Conservation (phyloP, 2,888 invertebrate genomes). For the Rapana venosa region DNA sequence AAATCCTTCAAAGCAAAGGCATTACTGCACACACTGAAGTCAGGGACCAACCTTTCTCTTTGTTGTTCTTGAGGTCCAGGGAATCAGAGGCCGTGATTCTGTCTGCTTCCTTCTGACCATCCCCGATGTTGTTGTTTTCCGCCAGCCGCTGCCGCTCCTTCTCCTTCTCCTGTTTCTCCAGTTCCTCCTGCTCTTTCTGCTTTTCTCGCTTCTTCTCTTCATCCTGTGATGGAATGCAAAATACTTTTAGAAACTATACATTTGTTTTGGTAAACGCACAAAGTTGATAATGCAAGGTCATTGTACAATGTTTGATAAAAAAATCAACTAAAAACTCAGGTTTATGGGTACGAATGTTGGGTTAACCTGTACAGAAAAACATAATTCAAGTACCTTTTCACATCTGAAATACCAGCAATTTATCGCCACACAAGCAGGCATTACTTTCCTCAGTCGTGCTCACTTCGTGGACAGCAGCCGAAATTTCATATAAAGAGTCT, state of each 20-base stretch:
- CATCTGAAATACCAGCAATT: no score
- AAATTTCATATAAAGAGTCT: no score
- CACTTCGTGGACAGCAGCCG: no score
- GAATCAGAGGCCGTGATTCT: slow-evolving; percentile 61
- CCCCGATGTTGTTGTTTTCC: slow-evolving; percentile 75
- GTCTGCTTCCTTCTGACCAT: slow-evolving; percentile 57
- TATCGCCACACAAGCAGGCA: no score
- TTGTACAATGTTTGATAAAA: not conserved
- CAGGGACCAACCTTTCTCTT: slow-evolving; percentile 67
- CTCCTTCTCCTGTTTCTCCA: slow-evolving; percentile 64
- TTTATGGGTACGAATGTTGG: no score
- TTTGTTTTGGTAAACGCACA: no score
- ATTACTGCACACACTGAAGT: not conserved
- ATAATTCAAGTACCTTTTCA: no score
- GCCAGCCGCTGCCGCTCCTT: slow-evolving; percentile 62
- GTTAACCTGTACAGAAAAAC: no score
- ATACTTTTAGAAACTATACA: no score
- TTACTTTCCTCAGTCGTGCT: no score
- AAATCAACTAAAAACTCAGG: not conserved
- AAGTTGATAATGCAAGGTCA: no score
- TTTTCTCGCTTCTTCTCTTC: slow-evolving; percentile 70
- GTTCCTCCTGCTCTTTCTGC: slow-evolving; percentile 62
- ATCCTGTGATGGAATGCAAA: slow-evolving; percentile 54
- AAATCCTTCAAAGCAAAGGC: no score
- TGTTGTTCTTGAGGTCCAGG: slow-evolving; percentile 71